Conservation (phyloP, 2,797 vertebrate genomes). For the Urosaurus nigricauda region DNA sequence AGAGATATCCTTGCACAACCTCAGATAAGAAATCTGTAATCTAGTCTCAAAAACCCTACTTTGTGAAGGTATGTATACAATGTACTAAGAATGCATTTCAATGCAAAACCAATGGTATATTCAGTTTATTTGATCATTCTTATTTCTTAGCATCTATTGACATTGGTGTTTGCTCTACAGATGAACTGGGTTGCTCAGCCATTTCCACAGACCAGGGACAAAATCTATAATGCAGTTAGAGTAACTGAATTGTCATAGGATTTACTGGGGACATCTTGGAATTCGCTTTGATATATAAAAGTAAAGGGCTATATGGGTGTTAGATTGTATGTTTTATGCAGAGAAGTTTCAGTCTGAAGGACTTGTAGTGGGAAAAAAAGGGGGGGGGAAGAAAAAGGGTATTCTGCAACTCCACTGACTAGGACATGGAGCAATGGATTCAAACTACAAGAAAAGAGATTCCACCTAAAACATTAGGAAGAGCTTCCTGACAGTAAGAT, state of each 20-base stretch:
- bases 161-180: background rate
- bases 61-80: background rate
- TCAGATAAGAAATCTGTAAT: slow-evolving; percentile 13
- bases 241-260: background rate
- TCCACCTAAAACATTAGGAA: too few species aligned
- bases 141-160: background rate
- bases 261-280: background rate
- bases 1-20: background rate
- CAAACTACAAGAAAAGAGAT: too few species aligned
- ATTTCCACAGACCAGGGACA: background rate
- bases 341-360: background rate
- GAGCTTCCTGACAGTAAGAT: too few species aligned
- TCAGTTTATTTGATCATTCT: background rate
- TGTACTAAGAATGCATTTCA: background rate
- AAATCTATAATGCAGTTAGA: background rate
- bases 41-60: background rate
- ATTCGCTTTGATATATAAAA: background rate
- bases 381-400: too few species aligned
- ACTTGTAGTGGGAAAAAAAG: background rate
- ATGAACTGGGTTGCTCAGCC: background rate
- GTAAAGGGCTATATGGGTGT: background rate
- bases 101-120: background rate
- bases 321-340: background rate
- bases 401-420: background rate
- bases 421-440: too few species aligned